Percentiles rank a stretch among this genome's conserved stretches.
These are phyloP conservation scores for Graptemys geographica DNA, from an alignment of 2,797 vertebrate genomes.

Conservation along the genomic window DNA sequence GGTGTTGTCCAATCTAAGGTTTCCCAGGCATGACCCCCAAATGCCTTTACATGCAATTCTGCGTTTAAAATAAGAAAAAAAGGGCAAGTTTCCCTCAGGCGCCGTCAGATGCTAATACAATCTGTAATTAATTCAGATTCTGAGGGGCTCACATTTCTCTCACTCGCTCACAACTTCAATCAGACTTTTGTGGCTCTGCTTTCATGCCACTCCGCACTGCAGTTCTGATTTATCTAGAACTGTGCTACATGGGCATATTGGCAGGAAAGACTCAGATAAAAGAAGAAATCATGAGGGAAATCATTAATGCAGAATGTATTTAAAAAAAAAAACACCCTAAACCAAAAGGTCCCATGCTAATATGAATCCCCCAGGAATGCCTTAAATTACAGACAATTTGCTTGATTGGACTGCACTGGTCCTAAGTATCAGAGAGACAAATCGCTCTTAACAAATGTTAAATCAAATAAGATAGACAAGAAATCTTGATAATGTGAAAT, in stretches of 20 bases:
- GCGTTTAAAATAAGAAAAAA: constrained; percentile 59
- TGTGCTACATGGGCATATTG: constrained; percentile 61
- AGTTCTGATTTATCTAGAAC: constrained; percentile 76
- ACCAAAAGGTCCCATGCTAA: constrained; percentile 60
- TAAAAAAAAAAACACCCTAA: constrained; percentile 39
- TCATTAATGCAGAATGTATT: constrained; percentile 71
- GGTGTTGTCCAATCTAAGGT: neutral
- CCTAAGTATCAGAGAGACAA: constrained; percentile 71
- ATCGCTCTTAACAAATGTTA: constrained; percentile 75
- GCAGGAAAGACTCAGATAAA: constrained; percentile 74
- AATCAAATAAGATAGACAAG: constrained; percentile 73
- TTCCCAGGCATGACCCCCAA: constrained; percentile 39
- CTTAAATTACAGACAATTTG: constrained; percentile 77
- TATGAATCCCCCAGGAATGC: constrained; percentile 69
- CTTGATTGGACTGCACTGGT: constrained; percentile 73
- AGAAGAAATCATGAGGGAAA: constrained; percentile 67
- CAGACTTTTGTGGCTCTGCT: constrained; percentile 57
- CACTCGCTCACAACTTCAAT: constrained; percentile 75
- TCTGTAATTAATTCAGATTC: constrained; percentile 80
- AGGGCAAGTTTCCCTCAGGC: constrained; percentile 60
- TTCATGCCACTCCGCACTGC: constrained; percentile 74
- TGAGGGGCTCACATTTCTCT: constrained; percentile 76
- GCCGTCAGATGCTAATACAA: constrained; percentile 78
- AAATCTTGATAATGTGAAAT: constrained; percentile 75
- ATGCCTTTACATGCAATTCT: constrained; percentile 51